phyloP scores from a whole-genome alignment of 2,888 invertebrate genomes.

The Dynastes tityus region DNA sequence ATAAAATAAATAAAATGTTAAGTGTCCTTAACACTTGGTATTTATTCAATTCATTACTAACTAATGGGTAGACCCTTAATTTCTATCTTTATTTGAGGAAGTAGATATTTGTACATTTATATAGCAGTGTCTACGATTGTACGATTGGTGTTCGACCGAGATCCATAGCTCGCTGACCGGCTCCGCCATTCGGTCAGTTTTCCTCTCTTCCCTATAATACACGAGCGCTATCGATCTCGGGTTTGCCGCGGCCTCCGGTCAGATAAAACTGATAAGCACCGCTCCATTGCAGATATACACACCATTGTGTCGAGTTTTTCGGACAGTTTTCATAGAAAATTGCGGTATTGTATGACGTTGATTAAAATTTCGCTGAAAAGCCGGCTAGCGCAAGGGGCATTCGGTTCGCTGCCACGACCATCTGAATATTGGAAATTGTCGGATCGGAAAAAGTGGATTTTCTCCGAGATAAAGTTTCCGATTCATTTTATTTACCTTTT shows the following conservation, averaged over 20 bases:
- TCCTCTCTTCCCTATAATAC: slow-evolving; percentile 20
- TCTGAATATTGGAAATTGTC: slow-evolving; percentile 41
- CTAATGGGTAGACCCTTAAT: no score
- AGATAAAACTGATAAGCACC: slow-evolving; percentile 43
- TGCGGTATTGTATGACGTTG: slow-evolving; percentile 46
- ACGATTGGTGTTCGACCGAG: neutral
- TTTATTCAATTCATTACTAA: no score
- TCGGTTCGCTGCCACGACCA: slow-evolving; percentile 34
- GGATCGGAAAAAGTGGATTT: slow-evolving; percentile 28
- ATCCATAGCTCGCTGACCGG: neutral
- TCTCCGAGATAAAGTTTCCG: slow-evolving; percentile 8
- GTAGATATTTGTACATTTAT: neutral
- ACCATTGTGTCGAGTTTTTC: slow-evolving; percentile 48
- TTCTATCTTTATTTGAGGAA: no score
- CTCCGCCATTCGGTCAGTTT: slow-evolving; percentile 2
- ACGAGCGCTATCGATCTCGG: slow-evolving; percentile 33
- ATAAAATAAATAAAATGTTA: no score
- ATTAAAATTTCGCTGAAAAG: slow-evolving; percentile 46
- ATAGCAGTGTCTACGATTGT: neutral
- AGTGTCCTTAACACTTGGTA: no score
- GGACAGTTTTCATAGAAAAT: slow-evolving; percentile 49
- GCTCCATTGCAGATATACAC: slow-evolving; percentile 47
- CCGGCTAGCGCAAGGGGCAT: neutral
- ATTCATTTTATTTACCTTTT: neutral
- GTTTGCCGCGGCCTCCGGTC: neutral